phyloP scores from a whole-genome alignment of 2,888 invertebrate species.

The Rhamphomyia laevipes region DNA sequence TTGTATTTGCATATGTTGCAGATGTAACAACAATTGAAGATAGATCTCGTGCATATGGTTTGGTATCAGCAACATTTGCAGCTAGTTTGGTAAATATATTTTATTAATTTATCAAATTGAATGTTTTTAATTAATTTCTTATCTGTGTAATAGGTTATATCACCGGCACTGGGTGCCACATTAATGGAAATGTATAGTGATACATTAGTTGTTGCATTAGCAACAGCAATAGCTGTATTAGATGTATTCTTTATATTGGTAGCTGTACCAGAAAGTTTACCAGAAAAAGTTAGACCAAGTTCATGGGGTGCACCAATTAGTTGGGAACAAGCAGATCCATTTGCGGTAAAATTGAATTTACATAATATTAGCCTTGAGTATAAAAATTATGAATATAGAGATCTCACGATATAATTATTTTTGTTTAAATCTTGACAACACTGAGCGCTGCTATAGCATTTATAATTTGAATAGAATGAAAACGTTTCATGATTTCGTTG shows the following conservation, averaged over 20 bases:
- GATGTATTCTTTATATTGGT: conserved; percentile 98
- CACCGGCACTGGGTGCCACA: conserved; percentile 89
- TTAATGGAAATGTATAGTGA: conserved; percentile 75
- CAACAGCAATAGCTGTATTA: conserved; percentile 88
- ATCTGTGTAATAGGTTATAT: conserved; percentile 51
- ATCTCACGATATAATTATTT: too few relatives aligned
- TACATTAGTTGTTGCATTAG: conserved; percentile 82
- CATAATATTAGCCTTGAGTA: not conserved
- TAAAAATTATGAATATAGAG: too few relatives aligned
- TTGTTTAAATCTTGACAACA: too few relatives aligned
- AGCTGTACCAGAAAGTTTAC: conserved; percentile 95
- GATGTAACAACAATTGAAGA: conserved; percentile 97
- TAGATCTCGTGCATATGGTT: conserved; percentile 87
- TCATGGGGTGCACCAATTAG: conserved; percentile 81
- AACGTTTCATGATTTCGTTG: too few relatives aligned
- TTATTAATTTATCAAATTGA: not conserved
- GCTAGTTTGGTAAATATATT: conserved; percentile 67
- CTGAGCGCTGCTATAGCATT: too few relatives aligned
- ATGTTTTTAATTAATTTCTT: conserved; percentile 7
- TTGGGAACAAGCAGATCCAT: conserved; percentile 98
- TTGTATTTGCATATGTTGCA: conserved; percentile 98
- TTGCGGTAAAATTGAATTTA: conserved; percentile 49
- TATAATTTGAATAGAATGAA: too few relatives aligned
- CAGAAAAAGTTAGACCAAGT: conserved; percentile 75
- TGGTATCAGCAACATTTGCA: conserved; percentile 98